Evolutionary conservation across 2,113 vertebrate genomes (phyloP).

Genomic region (Nothocercus julius): DNA sequence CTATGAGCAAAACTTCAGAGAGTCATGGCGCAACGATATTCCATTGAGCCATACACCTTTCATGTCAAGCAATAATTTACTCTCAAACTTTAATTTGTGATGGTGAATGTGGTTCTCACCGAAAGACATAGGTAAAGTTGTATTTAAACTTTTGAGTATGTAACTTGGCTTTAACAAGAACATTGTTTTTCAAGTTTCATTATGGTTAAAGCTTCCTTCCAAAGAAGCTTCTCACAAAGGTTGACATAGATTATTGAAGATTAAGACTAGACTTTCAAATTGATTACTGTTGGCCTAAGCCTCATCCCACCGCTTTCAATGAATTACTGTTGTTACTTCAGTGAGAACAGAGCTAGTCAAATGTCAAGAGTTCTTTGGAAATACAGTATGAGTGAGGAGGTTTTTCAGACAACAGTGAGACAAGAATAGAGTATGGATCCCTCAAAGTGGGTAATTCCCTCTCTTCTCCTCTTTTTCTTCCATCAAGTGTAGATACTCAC

Average conservation of each 20-base stretch:
- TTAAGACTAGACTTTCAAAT: slow-evolving; percentile 11
- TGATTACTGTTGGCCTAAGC: not conserved
- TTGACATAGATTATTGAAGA: slow-evolving; percentile 2
- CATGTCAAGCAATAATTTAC: not conserved
- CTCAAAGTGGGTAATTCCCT: not conserved
- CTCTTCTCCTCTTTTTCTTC: not conserved
- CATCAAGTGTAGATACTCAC: not conserved
- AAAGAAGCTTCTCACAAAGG: not conserved
- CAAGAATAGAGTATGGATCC: not conserved
- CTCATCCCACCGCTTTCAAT: not conserved
- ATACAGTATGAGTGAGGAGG: not conserved
- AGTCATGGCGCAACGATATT: not conserved
- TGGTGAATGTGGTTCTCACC: not conserved
- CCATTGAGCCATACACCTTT: not conserved
- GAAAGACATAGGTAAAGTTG: not conserved
- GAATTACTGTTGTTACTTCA: not conserved
- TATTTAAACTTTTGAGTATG: not conserved
- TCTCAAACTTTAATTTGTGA: not conserved
- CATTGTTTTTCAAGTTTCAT: slow-evolving; percentile 2
- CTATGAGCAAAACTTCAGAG: not conserved
- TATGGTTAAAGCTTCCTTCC: not conserved
- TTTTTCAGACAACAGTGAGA: not conserved
- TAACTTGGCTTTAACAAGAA: not conserved
- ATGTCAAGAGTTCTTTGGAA: slow-evolving; percentile 6
- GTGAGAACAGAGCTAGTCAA: not conserved